Base-by-base conservation (phyloP, 2,888 invertebrate genomes). In the Hyposoter dolosus region DNA sequence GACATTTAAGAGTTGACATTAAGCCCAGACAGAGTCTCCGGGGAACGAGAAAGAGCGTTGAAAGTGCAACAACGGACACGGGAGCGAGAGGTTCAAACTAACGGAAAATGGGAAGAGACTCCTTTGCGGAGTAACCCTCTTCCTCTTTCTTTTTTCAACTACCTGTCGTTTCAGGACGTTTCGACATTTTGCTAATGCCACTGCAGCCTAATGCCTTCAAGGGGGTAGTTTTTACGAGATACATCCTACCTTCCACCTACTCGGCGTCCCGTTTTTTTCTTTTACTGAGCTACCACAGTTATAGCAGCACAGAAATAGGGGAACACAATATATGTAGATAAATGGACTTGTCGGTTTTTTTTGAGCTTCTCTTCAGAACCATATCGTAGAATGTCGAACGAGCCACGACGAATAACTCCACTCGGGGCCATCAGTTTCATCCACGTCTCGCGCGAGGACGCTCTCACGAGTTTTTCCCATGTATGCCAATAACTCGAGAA, bases 1-100 rank as follows among this genome's bases (percentile, higher is more conserved):
- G 93, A 92, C 93, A 93, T 93, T 93, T 92, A 92, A 91, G 91
- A 90, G 91, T 92, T 92, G 93, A 92, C 93, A 93, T 93, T 93
- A 92, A 93, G 90, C 89, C 90, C 88, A 82, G 82, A 85, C 86
- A 50, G 50, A 72, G 83, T 86, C 81, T 81, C 84, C 74, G 76
- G 66, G 83, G 81, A 77, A 72, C 15, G 75, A 50, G 74, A 53
- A 82, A 75, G 83, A 83, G 83, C 80, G 85, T 85, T 82, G 88
- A 82, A 85, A 87, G 82, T 84, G 85, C 83, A 82, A 75, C 83
- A 82, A 75, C 63, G 82, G 45, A 35, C 28, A 71, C 60, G 43
- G 60, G 68, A 82, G 47, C 60, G 60, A 63, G 69, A 60, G 84
- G 78, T 60, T 63, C 71, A 68, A 47, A 76, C 74, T 69, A 76